Evolutionary conservation across 1,140 invertebrate species (phyloP), one percentile per base, ranked within the genome.

Genomic region (Drosophila jambulina): DNA sequence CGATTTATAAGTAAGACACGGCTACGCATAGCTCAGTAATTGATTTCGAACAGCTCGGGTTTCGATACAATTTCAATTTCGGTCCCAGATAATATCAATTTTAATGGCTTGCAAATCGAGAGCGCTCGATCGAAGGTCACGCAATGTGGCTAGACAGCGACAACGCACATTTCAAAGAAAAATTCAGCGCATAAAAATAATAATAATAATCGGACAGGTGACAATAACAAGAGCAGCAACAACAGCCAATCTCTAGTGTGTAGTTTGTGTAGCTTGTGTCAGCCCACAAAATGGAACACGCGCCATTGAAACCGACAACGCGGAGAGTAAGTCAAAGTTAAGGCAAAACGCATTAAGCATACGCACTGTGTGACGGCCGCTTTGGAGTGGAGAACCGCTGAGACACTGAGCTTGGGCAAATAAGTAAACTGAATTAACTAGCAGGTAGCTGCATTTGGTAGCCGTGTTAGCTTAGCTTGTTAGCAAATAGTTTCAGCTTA

Each of bases 41-140:
- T 70, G 82, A 86, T 86, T 86, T 86, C 70, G 75, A 82, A 86
- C 69, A 68, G 82, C 71, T 85, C 64, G 54, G 68, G 63, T 68
- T 85, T 85, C 63, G 75, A 81, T 85, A 74, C 75, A 78, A 85
- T 80, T 85, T 81, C 75, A 79, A 75, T 67, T 83, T 75, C 25
- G 49, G 65, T 71, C 75, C 70, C 64, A 56, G 51, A 54, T 62
- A 34, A 74, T 49, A 82, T 65, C 43, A 67, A 71, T 68, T 78
- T 79, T 76, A 82, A 87, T 87, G 80, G 71, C 76, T 86, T 83
- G 80, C 83, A 86, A 86, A 86, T 87, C 83, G 78, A 75, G 82
- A 85, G 77, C 78, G 57, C 70, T 51, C 53, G 17, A 53, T 15
- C 53, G 82, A 86, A 87, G 83, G 83, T 82, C 82, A 63, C 49